Evolutionary conservation across 1,140 invertebrate genomes (phyloP).

Genomic region (Drosophila ambigua): DNA sequence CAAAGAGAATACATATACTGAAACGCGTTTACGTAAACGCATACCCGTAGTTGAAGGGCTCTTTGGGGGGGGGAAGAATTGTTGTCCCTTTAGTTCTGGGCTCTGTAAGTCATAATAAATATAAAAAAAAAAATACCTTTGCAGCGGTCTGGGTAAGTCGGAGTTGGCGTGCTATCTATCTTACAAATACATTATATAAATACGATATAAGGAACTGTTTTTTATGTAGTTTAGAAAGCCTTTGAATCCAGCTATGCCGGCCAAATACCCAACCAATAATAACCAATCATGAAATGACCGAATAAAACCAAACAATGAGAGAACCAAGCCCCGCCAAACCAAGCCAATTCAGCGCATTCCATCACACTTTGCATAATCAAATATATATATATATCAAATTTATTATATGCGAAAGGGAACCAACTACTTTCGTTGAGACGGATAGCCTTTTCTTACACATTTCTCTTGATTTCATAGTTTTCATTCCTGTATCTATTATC

Average conservation of each 20-base stretch:
- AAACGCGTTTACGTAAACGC: conserved; percentile 6
- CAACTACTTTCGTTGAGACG: conserved; percentile 9
- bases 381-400: neutral
- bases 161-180: conserved; percentile 61
- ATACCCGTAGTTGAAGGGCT: conserved; percentile 48
- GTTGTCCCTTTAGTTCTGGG: conserved; percentile 38
- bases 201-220: conserved; percentile 64
- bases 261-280: conserved; percentile 45
- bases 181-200: conserved; percentile 55
- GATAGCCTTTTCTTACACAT: conserved; percentile 30
- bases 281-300: conserved; percentile 3
- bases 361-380: conserved; percentile 15
- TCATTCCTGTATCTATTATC: conserved; percentile 17
- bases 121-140: conserved; percentile 45
- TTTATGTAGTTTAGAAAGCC: conserved; percentile 74
- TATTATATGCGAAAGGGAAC: neutral
- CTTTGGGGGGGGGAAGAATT: conserved; percentile 47
- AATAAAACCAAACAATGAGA: conserved; percentile 9
- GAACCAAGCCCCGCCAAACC: conserved; percentile 29
- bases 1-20: conserved; percentile 30
- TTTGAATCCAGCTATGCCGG: conserved; percentile 73
- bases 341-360: conserved; percentile 38
- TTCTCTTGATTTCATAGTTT: conserved; percentile 15
- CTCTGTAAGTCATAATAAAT: conserved; percentile 58
- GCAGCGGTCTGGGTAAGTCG: conserved; percentile 75